These are phyloP conservation scores for Glandiceps talaboti DNA, from an alignment of 53 echinoderm and acorn worm genomes.

Conservation along the genomic window DNA sequence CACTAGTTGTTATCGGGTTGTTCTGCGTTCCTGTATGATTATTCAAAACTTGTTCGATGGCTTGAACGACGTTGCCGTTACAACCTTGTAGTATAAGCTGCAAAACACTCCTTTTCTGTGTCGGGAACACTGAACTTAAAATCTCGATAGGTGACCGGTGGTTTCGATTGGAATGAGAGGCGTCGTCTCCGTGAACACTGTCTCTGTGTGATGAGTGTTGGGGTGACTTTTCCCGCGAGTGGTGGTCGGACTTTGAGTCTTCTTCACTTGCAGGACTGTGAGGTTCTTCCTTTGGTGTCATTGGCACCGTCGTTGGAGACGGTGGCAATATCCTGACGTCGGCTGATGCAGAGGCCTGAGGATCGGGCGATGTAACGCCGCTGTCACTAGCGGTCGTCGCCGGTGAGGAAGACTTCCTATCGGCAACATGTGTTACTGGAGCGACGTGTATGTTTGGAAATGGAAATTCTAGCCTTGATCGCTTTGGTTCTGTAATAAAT, in stretches of 20 bases:
- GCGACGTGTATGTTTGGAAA: neutral
- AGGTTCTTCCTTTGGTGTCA: neutral
- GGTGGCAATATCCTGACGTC: neutral
- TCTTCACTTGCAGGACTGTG: neutral
- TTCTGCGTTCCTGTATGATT: conserved; percentile 40
- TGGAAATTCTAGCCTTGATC: conserved; percentile 46
- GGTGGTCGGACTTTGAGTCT: neutral
- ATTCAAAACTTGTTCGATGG: conserved; percentile 90
- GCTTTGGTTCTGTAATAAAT: conserved; percentile 44
- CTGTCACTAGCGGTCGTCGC: neutral
- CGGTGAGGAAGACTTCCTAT: neutral
- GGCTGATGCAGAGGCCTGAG: neutral
- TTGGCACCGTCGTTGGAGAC: neutral
- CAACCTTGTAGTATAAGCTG: conserved; percentile 85
- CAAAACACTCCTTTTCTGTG: conserved; percentile 78
- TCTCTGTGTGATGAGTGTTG: neutral
- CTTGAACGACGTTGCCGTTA: conserved; percentile 82
- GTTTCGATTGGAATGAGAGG: neutral
- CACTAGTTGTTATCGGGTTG: conserved; percentile 1
- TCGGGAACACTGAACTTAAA: conserved; percentile 67
- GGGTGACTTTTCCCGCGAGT: neutral
- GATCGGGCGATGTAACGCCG: neutral
- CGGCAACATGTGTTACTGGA: neutral
- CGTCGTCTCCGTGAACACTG: no score
- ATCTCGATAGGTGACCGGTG: conserved; percentile 76